phyloP scores from a whole-genome alignment of 2,113 vertebrate genomes.

The Pituophis catenifer region DNA sequence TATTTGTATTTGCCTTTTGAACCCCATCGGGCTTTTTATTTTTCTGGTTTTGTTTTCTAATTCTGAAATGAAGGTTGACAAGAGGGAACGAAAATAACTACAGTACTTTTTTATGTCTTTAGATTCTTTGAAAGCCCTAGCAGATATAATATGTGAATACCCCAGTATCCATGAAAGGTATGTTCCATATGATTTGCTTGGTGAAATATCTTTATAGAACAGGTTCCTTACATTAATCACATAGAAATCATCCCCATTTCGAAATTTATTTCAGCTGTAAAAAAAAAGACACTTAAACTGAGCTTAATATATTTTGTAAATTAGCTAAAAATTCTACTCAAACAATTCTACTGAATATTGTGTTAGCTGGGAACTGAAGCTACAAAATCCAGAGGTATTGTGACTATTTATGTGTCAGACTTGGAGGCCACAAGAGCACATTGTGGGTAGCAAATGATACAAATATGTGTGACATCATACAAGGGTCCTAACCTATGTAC shows the following conservation, averaged over 20 bases:
- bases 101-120: slow-evolving; percentile 43
- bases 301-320: neutral
- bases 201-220: slow-evolving; percentile 14
- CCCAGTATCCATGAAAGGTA: slow-evolving; percentile 94
- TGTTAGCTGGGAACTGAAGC: neutral
- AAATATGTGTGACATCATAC: neutral
- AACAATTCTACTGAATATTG: no score
- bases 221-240: neutral
- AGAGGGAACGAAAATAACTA: neutral
- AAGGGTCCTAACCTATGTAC: neutral
- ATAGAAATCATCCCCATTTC: neutral
- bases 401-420: neutral
- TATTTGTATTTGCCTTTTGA: neutral
- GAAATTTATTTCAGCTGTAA: neutral
- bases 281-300: neutral
- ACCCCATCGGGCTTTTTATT: neutral
- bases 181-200: slow-evolving; percentile 2
- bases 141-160: slow-evolving; percentile 88
- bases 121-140: slow-evolving; percentile 91
- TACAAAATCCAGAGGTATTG: neutral
- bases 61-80: neutral
- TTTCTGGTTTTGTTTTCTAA: neutral
- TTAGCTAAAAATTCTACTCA: neutral
- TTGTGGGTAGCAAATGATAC: neutral
- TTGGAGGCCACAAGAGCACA: neutral